These are phyloP conservation scores for Actinostola sp. DNA, from an alignment of 92 coral and sea anemone genomes.

Conservation along the genomic window DNA sequence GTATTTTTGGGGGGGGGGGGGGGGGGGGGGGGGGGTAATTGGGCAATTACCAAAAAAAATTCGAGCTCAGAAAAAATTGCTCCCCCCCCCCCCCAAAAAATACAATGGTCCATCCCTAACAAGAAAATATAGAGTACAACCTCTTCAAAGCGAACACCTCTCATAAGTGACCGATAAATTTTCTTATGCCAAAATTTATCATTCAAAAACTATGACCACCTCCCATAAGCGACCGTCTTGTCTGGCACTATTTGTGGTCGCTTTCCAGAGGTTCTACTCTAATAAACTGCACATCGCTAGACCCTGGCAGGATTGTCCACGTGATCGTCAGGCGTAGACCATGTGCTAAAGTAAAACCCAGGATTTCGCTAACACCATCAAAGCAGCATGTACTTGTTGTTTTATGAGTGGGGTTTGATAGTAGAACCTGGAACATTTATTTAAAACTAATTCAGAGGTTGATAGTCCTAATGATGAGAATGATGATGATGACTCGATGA, in stretches of 20 bases:
- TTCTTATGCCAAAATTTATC: no score
- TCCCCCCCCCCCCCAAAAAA: no score
- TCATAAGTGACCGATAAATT: no score
- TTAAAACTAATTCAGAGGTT: neutral
- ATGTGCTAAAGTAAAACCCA: conserved; percentile 80
- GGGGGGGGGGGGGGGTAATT: conserved; percentile 1
- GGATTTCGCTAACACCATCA: conserved; percentile 95
- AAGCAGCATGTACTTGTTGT: conserved; percentile 62
- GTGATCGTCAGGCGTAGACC: conserved; percentile 88
- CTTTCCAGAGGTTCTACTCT: no score
- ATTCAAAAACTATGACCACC: no score
- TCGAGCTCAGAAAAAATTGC: no score
- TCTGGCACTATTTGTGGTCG: no score
- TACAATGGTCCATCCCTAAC: no score
- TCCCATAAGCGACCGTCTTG: no score
- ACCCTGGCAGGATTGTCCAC: conserved; percentile 65
- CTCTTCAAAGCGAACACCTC: no score
- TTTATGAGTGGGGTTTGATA: conserved; percentile 99
- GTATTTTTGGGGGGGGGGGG: neutral
- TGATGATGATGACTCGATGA: no score
- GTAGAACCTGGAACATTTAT: conserved; percentile 85
- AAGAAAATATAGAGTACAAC: no score
- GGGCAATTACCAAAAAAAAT: neutral
- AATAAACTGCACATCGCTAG: conserved; percentile 53
- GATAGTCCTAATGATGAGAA: neutral